These are phyloP conservation scores for Hemicentrotus pulcherrimus DNA, from an alignment of 35 echinoderm and acorn worm species.

Conservation along the genomic window DNA sequence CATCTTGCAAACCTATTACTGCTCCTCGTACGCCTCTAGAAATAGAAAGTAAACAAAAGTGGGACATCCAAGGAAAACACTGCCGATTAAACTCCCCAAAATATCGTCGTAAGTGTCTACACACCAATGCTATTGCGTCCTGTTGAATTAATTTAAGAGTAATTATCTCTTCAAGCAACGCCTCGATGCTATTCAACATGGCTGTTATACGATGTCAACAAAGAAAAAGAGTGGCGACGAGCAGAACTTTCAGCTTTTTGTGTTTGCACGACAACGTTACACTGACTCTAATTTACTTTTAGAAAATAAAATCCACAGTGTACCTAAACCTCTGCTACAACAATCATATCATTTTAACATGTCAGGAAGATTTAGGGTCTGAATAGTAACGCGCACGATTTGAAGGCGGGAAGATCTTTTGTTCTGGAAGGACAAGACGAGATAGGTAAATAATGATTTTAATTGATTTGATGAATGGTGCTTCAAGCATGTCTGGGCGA, in stretches of 20 bases:
- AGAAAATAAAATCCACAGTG: background rate
- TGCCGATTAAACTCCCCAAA: background rate
- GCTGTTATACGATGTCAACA: background rate
- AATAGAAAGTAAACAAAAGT: background rate
- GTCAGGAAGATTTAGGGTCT: background rate
- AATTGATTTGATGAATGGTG: background rate
- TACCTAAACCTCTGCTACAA: background rate
- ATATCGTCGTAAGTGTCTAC: background rate
- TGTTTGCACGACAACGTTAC: background rate
- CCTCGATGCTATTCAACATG: background rate
- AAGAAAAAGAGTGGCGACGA: background rate
- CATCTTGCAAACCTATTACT: background rate
- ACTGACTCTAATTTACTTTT: background rate
- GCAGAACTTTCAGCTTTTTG: background rate
- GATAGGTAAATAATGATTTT: background rate
- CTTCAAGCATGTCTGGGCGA: background rate
- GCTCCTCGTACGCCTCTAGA: background rate
- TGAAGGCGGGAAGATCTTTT: background rate
- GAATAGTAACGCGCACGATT: background rate
- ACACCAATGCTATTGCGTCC: background rate
- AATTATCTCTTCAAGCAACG: background rate
- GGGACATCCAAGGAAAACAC: background rate
- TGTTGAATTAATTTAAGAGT: constrained; percentile 14
- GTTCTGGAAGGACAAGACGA: background rate
- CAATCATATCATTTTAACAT: background rate